Percentiles rank a stretch among this genome's conserved stretches.
Evolutionary conservation across 2,113 vertebrate species (phyloP).

Genomic region (Rhagologus leucostigma): DNA sequence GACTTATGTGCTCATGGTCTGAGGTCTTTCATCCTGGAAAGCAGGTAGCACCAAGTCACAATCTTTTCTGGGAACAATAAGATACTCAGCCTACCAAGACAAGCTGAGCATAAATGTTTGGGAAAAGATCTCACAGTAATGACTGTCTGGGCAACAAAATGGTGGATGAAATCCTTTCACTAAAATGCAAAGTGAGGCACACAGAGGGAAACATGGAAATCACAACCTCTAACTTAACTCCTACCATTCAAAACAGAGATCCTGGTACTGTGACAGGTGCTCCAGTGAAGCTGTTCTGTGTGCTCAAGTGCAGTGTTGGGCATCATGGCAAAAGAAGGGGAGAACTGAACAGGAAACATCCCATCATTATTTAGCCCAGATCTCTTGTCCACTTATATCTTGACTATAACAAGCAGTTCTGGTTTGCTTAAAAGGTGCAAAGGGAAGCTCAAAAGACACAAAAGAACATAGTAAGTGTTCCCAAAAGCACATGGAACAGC

Average conservation of each 20-base stretch:
- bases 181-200: background rate
- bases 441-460: background rate
- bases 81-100: background rate
- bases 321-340: background rate
- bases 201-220: background rate
- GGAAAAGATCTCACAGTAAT: background rate
- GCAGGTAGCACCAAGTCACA: background rate
- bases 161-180: background rate
- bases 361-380: background rate
- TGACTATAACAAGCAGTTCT: background rate
- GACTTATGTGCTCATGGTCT: accelerated
- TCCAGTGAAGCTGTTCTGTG: background rate
- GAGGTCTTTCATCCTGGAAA: background rate
- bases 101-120: background rate
- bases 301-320: background rate
- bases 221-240: background rate
- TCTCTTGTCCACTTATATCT: background rate
- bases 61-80: background rate
- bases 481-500: background rate
- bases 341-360: background rate
- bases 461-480: background rate
- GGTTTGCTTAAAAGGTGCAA: background rate
- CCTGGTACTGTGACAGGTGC: background rate
- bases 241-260: background rate
- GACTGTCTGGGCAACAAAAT: background rate